Conservation (phyloP, 2,888 invertebrate species). For the Leucophenga maculata region DNA sequence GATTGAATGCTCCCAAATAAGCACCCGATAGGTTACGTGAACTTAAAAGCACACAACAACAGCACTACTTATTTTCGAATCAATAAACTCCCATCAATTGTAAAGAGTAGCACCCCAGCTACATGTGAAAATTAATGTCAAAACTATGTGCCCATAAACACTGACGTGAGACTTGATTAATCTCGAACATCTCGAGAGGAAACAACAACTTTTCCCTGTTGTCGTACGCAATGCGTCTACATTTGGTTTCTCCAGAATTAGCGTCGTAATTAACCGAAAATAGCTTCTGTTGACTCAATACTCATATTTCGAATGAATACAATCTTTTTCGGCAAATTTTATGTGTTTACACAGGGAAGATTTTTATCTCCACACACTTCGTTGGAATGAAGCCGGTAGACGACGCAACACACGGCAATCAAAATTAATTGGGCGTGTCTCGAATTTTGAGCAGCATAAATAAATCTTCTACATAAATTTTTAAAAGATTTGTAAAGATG, state of each 20-base stretch:
- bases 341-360: conserved; percentile 42
- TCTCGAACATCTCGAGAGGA: conserved; percentile 23
- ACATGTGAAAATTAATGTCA: conserved; percentile 30
- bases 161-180: conserved; percentile 36
- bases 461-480: not conserved
- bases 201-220: conserved; percentile 8
- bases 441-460: not conserved
- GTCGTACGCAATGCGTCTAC: not conserved
- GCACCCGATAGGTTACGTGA: conserved; percentile 1
- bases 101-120: not conserved
- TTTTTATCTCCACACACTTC: conserved; percentile 33
- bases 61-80: no score
- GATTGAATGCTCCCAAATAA: conserved; percentile 49
- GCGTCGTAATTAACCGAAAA: conserved; percentile 38
- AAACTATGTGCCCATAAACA: conserved; percentile 32
- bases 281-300: conserved; percentile 37
- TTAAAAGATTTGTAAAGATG: conserved; percentile 4
- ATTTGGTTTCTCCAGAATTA: conserved; percentile 37
- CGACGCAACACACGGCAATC: conserved; percentile 11
- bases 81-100: not conserved
- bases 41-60: no score
- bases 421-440: conserved; percentile 26
- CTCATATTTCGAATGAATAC: conserved; percentile 24
- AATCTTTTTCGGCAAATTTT: conserved; percentile 38
- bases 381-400: conserved; percentile 16